Evolutionary conservation across 92 coral and sea anemone genomes (phyloP).

Genomic region (Bergia puertoricense): DNA sequence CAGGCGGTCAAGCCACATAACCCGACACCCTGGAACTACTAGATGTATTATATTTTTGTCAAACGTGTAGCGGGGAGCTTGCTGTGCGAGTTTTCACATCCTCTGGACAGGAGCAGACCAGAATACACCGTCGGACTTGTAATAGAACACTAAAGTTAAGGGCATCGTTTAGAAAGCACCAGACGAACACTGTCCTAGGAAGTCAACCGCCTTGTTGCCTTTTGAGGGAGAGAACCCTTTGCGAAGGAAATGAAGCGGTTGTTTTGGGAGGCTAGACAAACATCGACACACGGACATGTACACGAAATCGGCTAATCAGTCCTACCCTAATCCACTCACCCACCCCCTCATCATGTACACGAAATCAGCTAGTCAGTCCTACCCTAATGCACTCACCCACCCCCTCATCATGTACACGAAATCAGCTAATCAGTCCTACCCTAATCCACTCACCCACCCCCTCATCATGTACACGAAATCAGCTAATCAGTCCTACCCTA

Average conservation of each 20-base stretch:
- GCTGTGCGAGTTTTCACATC: slow-evolving; percentile 44
- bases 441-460: no score
- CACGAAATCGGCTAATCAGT: no score
- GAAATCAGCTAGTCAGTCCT: no score
- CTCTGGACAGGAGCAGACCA: slow-evolving; percentile 35
- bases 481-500: no score
- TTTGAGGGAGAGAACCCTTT: not conserved
- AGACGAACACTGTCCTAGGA: not conserved
- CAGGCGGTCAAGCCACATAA: not conserved
- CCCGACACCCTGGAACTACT: not conserved
- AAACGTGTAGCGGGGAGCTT: slow-evolving; percentile 25
- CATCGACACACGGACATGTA: not conserved
- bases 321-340: no score
- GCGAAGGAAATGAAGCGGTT: not conserved
- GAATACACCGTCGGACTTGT: not conserved
- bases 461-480: no score
- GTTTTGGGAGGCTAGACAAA: not conserved
- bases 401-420: no score
- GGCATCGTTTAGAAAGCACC: no score
- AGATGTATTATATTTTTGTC: slow-evolving; percentile 38
- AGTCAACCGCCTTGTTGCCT: not conserved
- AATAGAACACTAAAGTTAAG: not conserved
- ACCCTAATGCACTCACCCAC: no score
- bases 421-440: no score
- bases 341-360: no score